Percentiles rank a stretch among this genome's conserved stretches.
Evolutionary conservation across 2,113 vertebrate species (phyloP).

Genomic region (Pachyramphus minor): DNA sequence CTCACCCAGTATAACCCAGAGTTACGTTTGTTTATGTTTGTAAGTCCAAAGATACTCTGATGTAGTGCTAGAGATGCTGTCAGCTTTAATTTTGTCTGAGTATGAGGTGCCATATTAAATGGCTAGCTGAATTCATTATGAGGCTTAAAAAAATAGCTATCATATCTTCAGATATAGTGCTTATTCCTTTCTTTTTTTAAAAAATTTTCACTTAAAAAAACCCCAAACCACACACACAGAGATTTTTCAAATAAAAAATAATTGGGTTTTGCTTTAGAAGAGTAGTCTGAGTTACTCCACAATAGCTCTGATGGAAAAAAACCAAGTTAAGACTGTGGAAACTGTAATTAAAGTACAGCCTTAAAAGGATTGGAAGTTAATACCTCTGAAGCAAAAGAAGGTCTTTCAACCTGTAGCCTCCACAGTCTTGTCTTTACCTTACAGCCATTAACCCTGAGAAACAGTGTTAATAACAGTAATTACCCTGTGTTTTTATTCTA

Average conservation of each 20-base stretch:
- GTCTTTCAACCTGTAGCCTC: slow-evolving; percentile 27
- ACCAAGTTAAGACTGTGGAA: not conserved
- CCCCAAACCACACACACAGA: not conserved
- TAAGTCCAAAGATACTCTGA: not conserved
- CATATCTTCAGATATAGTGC: not conserved
- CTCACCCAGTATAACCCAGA: not conserved
- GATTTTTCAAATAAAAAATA: slow-evolving; percentile 35
- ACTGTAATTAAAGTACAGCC: slow-evolving; percentile 33
- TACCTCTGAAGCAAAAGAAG: slow-evolving; percentile 35
- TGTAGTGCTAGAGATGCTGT: not conserved
- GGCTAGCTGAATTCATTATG: not conserved
- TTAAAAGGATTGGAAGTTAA: slow-evolving; percentile 47
- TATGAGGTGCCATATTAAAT: not conserved
- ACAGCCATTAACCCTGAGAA: not conserved
- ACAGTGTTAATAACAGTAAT: not conserved
- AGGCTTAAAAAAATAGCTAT: not conserved
- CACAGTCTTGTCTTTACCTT: not conserved
- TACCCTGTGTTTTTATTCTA: not conserved
- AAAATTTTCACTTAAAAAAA: not conserved
- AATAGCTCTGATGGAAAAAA: slow-evolving; percentile 32
- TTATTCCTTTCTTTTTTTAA: not conserved
- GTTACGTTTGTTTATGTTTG: not conserved
- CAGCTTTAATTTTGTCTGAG: not conserved
- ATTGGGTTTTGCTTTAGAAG: slow-evolving; percentile 34
- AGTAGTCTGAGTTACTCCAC: slow-evolving; percentile 26